phyloP scores from a whole-genome alignment of 1,140 invertebrate species.

The Linepithema humile region DNA sequence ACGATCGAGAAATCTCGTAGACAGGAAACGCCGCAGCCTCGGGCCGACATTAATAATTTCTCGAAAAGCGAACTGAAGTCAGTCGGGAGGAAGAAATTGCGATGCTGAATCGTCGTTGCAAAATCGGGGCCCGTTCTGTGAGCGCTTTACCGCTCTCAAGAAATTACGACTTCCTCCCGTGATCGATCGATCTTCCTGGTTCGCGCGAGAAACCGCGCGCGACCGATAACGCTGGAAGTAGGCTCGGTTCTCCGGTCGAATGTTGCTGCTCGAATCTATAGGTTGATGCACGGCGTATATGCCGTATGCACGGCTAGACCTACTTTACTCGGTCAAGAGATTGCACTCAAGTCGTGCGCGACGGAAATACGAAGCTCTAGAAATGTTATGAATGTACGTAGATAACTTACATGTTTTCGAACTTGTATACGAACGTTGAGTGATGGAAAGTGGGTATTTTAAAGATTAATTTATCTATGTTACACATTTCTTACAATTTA shows the following conservation, averaged over 20 bases:
- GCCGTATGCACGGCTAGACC: slow-evolving; percentile 4
- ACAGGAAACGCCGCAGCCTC: background rate
- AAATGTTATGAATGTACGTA: background rate
- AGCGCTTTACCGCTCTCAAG: slow-evolving; percentile 32
- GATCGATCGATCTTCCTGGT: slow-evolving; percentile 39
- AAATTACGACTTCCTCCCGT: slow-evolving; percentile 62
- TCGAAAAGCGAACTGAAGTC: slow-evolving; percentile 28
- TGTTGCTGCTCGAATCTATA: background rate
- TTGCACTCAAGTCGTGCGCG: slow-evolving; percentile 8
- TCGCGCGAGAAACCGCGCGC: slow-evolving; percentile 13
- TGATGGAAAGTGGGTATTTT: too few relatives aligned
- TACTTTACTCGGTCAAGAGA: slow-evolving; percentile 44
- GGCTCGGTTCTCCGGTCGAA: slow-evolving; percentile 5
- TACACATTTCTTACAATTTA: too few relatives aligned
- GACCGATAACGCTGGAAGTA: slow-evolving; percentile 30
- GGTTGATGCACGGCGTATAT: background rate
- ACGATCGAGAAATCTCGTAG: background rate
- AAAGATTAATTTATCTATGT: too few relatives aligned
- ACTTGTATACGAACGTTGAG: background rate
- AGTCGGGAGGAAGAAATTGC: background rate
- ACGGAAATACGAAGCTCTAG: background rate
- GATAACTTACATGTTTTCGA: background rate
- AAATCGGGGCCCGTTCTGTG: slow-evolving; percentile 25
- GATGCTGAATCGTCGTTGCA: slow-evolving; percentile 6
- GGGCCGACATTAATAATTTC: slow-evolving; percentile 51